Base-by-base conservation (phyloP, 2,888 invertebrate species). In the Heliothis peltigera region DNA sequence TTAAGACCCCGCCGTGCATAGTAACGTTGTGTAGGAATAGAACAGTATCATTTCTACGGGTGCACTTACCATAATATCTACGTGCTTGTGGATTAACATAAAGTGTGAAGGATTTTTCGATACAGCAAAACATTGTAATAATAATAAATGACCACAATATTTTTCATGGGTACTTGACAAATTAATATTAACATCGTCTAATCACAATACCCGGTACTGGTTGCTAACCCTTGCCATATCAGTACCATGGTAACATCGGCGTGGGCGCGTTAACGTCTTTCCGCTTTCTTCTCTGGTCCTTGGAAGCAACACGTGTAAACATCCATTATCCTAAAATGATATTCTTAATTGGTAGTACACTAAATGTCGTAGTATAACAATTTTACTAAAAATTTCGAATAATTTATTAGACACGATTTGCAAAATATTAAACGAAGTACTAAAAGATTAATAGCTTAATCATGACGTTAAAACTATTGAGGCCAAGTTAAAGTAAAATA, bases 1-100 rank as follows among this genome's bases (percentile, higher is more conserved):
- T 64, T 57, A 19, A 59, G 68, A 74, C 68, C 65, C 67, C 61
- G 64, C 67, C 67, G 49, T 47, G 47, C 64, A 57, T 64, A 47
- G 6, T 54, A 35, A 35, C 46, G 43, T 22, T 42, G 19, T 44
- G 49, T 46, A 58, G 25, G 10, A n/a, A 54, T 35, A 64, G 55
- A n/a, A 19, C 1, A 55, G 32, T 35, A 51, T 54, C 10, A 62
- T 32, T 19, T 42, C 56, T 77, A 64, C 46, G 4, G 17, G 43
- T 35, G 3, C 52, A 72, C 77, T 64, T 73, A 72, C 55, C 76
- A 46, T 21, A 43, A 6, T 39, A 4, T 46, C 28, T 39, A 28
- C 8, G 15, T 44, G 7, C 17, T 7, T 22, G 35, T 1, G 2
- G 39, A 43, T 21, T n/a, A n/a, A 43, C 19, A 44, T n/a, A 52